These are phyloP conservation scores for Chromis chromis DNA, from an alignment of 2,797 vertebrate genomes.

Conservation along the genomic window DNA sequence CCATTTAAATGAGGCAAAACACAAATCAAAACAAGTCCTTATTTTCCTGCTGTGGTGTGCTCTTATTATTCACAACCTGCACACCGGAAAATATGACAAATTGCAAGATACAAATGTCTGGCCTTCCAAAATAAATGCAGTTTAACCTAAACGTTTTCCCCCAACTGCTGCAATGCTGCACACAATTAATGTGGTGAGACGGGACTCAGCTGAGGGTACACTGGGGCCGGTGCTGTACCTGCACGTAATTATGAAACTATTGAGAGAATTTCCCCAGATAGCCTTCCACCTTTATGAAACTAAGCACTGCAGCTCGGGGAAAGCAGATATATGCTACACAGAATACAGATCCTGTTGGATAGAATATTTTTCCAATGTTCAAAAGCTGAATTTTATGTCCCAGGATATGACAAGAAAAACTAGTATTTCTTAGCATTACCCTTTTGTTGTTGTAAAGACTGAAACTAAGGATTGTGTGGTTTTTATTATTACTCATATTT, in stretches of 20 bases:
- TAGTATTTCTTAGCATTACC: not conserved
- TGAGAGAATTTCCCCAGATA: conserved; percentile 73
- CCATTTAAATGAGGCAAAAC: conserved; percentile 1
- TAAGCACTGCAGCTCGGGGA: conserved; percentile 41
- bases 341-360: conserved; percentile 24
- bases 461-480: no score
- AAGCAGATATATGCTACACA: conserved; percentile 25
- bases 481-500: no score
- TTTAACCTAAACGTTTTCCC: conserved; percentile 54
- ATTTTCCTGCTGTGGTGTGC: not conserved
- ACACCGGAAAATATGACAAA: conserved; percentile 46
- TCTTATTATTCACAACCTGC: conserved; percentile 26
- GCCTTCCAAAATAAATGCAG: conserved; percentile 46
- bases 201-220: conserved; percentile 51
- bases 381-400: not conserved
- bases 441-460: no score
- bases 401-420: conserved; percentile 5
- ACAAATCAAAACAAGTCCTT: conserved; percentile 9
- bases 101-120: conserved; percentile 37
- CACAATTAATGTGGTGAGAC: conserved; percentile 65
- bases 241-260: conserved; percentile 78
- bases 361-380: conserved; percentile 24
- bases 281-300: conserved; percentile 66
- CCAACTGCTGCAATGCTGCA: conserved; percentile 46
- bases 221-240: conserved; percentile 61